Evolutionary conservation across 1,140 invertebrate species (phyloP).

Genomic region (Cyphomyrmex costatus): DNA sequence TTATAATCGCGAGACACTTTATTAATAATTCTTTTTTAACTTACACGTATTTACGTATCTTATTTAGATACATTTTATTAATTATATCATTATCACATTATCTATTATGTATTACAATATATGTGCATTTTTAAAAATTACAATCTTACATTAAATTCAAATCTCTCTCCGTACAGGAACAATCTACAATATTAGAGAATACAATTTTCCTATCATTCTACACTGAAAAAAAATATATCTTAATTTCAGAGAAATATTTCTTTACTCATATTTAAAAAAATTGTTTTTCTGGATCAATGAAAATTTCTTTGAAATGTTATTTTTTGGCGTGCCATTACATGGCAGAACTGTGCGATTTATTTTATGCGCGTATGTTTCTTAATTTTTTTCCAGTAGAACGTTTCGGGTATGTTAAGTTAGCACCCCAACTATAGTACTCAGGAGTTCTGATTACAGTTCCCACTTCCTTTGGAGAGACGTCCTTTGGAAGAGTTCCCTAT

Average conservation of each 20-base stretch:
- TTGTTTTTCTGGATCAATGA: too few relatives aligned
- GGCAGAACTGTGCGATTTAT: not conserved
- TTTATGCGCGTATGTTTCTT: not conserved
- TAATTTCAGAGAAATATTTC: too few relatives aligned
- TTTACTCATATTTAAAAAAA: too few relatives aligned
- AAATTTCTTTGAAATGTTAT: too few relatives aligned
- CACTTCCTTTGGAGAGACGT: too few relatives aligned
- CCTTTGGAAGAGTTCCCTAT: too few relatives aligned
- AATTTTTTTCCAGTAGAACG: not conserved
- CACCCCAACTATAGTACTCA: too few relatives aligned
- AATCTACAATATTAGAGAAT: not conserved
- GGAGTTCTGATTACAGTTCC: too few relatives aligned
- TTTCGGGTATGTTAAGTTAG: too few relatives aligned
- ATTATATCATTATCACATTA: not conserved
- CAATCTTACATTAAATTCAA: not conserved
- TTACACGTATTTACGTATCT: not conserved
- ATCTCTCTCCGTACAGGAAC: not conserved
- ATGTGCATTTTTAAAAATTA: not conserved
- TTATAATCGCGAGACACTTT: not conserved
- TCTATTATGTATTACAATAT: too few relatives aligned
- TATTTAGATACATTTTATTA: not conserved
- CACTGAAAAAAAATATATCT: too few relatives aligned
- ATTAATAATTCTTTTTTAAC: not conserved
- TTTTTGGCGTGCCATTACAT: too few relatives aligned
- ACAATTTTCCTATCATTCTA: not conserved